Evolutionary conservation across 2,797 vertebrate species (phyloP), one percentile per base, ranked within the genome.

Genomic region (Neosalanx taihuensis): DNA sequence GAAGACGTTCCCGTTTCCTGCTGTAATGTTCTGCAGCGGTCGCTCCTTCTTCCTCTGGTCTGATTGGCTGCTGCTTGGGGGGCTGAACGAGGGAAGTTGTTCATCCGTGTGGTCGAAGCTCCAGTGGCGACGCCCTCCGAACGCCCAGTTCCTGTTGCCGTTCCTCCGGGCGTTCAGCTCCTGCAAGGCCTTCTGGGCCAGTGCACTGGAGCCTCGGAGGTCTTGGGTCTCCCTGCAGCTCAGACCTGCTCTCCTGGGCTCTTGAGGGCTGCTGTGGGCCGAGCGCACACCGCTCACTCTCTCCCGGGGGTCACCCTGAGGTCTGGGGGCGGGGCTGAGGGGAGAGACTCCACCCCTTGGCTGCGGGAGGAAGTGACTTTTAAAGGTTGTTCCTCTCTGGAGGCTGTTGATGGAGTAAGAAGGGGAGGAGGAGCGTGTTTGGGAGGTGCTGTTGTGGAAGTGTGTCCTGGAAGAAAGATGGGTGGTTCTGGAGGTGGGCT

Each of bases 201-300:
- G 64, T 0, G 85, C 67, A 72, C 78, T 77, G 30, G 79, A 75
- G 6, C 77, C 75, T 35, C 20, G 37, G 29, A 92, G 82, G 30
- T 92, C 92, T 37, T 87, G 82, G 0, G 90, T 92, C 79, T 91
- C 91, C 79, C 90, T 92, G 0, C 90, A 91, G 46, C 77, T 87
- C 0, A 69, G 79, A 7, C 64, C 37, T 53, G 88, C 82, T 81
- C 80, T 93, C 37, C 88, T 93, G 56, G 87, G 79, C 20, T 87
- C 72, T 67, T 83, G 88, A 60, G 94, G 94, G 73, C 92, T 96
- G 86, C 85, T 93, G 85, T 93, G 91, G 0, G 94, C 92, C 0
- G 94, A 93, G 51, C 85, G 85, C 0, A 90, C 87, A 1, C 88
- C 87, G 2, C 84, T 78, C 0, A 65, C 82, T 31, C 83, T 69